A percentile compares a stretch with the other conserved stretches of the same genome.
phyloP scores from a whole-genome alignment of 2,113 vertebrate genomes.

The Mirounga angustirostris region DNA sequence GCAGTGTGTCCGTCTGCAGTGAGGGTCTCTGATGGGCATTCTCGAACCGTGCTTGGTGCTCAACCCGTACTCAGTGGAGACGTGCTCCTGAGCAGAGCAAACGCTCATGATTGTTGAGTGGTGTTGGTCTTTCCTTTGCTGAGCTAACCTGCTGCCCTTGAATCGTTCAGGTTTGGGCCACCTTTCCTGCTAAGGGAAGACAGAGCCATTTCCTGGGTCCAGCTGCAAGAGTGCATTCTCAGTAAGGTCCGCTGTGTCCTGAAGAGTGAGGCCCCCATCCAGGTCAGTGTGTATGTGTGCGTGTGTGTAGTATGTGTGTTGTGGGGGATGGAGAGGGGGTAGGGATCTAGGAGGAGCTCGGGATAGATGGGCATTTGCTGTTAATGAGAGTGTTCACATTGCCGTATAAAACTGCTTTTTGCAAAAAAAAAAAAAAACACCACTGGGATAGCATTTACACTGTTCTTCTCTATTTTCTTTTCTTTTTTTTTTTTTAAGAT shows the following conservation, averaged over 20 bases:
- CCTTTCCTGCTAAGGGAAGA: conserved; percentile 94
- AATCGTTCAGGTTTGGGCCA: conserved; percentile 92
- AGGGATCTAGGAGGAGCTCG: background rate
- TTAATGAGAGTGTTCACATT: background rate
- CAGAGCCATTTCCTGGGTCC: conserved; percentile 92
- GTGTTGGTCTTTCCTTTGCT: background rate
- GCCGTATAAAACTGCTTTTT: background rate
- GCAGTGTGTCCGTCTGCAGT: fast-evolving
- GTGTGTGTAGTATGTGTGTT: background rate
- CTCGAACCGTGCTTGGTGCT: background rate
- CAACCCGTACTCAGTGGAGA: background rate
- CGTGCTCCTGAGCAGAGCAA: too few species aligned
- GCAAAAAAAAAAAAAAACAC: background rate
- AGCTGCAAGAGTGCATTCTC: conserved; percentile 94
- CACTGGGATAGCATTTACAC: background rate
- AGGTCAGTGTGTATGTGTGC: conserved; percentile 85
- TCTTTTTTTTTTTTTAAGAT: too few species aligned
- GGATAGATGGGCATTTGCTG: background rate
- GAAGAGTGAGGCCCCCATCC: conserved; percentile 88
- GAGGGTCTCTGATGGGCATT: background rate
- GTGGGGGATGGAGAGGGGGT: background rate
- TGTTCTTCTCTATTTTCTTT: background rate
- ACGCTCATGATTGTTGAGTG: background rate
- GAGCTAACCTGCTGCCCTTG: conserved; percentile 42
- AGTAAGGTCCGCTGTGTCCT: conserved; percentile 92